phyloP scores from a whole-genome alignment of 2,888 invertebrate species.

The Conus canariensis region DNA sequence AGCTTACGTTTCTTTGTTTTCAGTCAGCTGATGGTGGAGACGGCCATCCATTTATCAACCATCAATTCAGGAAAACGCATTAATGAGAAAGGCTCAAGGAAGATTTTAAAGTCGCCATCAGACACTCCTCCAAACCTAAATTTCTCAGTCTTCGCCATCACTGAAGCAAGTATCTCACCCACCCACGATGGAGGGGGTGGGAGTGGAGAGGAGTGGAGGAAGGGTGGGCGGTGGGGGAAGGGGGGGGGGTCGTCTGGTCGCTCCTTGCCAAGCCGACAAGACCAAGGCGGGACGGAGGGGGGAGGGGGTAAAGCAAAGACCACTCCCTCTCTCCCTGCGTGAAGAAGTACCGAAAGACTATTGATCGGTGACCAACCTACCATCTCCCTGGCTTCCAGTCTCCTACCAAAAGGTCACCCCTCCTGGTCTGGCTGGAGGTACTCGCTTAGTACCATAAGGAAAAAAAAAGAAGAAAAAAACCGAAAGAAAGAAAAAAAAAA shows the following conservation, averaged over 20 bases:
- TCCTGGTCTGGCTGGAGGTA: background rate
- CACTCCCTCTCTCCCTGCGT: conserved; percentile 8
- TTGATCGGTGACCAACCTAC: conserved; percentile 20
- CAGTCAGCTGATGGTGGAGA: no score
- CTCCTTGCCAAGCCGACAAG: background rate
- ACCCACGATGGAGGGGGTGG: background rate
- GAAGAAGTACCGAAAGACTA: background rate
- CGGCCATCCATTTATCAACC: no score
- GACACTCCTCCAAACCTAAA: no score
- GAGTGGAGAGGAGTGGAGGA: background rate
- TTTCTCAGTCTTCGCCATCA: no score
- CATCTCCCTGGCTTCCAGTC: conserved; percentile 4
- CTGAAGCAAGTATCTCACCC: no score
- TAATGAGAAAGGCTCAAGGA: no score
- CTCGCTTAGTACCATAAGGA: background rate
- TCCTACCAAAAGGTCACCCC: background rate
- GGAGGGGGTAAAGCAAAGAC: conserved; percentile 16
- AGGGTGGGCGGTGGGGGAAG: background rate
- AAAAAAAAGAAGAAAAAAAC: background rate
- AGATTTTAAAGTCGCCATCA: no score
- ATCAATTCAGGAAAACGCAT: no score
- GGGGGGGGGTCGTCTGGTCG: background rate
- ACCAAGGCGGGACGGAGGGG: background rate
- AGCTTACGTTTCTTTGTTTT: no score
- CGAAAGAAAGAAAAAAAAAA: background rate